A percentile compares a stretch with the other conserved stretches of the same genome.
Conservation (phyloP, 2,888 invertebrate species). For the Geotrupes spiniger region DNA sequence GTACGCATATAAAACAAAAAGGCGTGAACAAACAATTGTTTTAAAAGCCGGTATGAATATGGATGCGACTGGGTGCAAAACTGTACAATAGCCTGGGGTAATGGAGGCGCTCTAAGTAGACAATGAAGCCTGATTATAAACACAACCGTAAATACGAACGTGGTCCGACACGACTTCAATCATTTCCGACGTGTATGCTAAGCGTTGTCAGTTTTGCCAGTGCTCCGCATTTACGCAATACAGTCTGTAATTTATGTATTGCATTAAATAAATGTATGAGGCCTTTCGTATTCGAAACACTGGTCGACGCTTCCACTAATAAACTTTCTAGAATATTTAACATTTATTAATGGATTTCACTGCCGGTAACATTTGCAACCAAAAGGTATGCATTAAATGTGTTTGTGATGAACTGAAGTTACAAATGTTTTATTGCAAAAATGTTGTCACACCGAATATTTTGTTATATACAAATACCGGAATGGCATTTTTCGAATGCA, state of each 20-base stretch:
- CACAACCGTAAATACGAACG: conserved; percentile 49
- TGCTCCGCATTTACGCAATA: conserved; percentile 40
- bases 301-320: conserved; percentile 34
- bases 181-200: conserved; percentile 44
- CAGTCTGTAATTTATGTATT: conserved; percentile 43
- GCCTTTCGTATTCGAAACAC: conserved; percentile 30
- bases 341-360: conserved; percentile 40
- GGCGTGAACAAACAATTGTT: conserved; percentile 47
- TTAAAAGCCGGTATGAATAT: conserved; percentile 50
- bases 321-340: conserved; percentile 43
- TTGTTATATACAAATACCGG: neutral
- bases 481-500: neutral
- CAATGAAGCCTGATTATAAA: conserved; percentile 50
- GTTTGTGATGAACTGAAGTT: conserved; percentile 19
- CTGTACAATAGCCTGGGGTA: conserved; percentile 45
- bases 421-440: conserved; percentile 3
- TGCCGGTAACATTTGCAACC: conserved; percentile 30
- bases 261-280: conserved; percentile 45
- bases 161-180: conserved; percentile 46
- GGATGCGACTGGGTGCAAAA: conserved; percentile 46
- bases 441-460: neutral
- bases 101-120: conserved; percentile 49
- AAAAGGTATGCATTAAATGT: conserved; percentile 35
- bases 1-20: conserved; percentile 29
- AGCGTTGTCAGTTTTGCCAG: conserved; percentile 35